Evolutionary conservation across 2,888 invertebrate species (phyloP).

Genomic region (Lycia hirtaria): DNA sequence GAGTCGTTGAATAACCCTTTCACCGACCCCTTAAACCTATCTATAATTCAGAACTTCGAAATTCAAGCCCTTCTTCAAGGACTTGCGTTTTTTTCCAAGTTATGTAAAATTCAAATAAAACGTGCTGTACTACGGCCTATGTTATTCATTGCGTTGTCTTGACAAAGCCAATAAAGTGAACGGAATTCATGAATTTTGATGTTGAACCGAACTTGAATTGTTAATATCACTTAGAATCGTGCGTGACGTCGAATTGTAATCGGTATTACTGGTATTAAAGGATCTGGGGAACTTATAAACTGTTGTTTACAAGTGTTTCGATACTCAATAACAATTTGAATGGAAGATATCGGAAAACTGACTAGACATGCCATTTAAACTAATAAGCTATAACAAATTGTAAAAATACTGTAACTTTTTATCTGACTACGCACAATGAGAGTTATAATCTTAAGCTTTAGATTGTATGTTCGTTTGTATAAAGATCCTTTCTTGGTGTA

Average conservation of each 20-base stretch:
- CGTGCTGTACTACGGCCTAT: background rate
- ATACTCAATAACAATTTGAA: background rate
- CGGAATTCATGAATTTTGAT: conserved; percentile 29
- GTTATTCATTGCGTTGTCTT: conserved; percentile 6
- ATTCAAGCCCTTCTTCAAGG: too few relatives aligned
- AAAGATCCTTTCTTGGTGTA: too few relatives aligned
- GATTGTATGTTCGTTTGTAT: too few relatives aligned
- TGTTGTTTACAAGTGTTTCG: conserved; percentile 11
- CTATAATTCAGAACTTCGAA: too few relatives aligned
- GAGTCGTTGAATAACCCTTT: too few relatives aligned
- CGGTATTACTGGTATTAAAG: background rate
- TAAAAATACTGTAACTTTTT: too few relatives aligned
- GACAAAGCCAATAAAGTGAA: conserved; percentile 21
- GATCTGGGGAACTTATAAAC: background rate
- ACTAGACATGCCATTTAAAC: too few relatives aligned
- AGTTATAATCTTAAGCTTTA: too few relatives aligned
- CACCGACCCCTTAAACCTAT: too few relatives aligned
- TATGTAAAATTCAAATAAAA: background rate
- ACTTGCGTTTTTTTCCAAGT: background rate
- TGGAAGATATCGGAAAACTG: too few relatives aligned
- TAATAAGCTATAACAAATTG: too few relatives aligned
- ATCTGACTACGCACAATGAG: too few relatives aligned
- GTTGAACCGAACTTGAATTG: conserved; percentile 19
- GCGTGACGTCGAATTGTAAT: conserved; percentile 11
- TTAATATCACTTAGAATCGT: conserved; percentile 16